Percentiles rank a stretch among this genome's conserved stretches.
Evolutionary conservation across 1,140 invertebrate genomes (phyloP).

Genomic region (Procambarus virginalis): DNA sequence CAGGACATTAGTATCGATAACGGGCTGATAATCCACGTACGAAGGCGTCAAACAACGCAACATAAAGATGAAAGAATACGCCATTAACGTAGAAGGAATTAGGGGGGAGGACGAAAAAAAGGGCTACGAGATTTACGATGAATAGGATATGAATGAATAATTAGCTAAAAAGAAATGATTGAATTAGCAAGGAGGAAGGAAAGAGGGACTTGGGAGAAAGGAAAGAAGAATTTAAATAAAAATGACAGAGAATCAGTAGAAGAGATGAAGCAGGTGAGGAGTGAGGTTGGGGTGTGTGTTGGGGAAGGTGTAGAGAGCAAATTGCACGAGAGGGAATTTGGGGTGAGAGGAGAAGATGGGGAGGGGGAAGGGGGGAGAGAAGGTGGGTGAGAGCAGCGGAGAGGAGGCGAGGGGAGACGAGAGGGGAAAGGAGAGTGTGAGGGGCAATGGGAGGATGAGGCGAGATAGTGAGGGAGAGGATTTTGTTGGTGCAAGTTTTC

Average conservation of each 20-base stretch:
- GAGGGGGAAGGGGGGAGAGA: too few species aligned
- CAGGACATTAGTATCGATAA: too few species aligned
- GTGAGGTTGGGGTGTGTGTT: background rate
- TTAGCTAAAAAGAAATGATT: too few species aligned
- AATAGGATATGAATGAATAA: too few species aligned
- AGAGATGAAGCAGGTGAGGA: background rate
- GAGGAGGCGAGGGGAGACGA: background rate
- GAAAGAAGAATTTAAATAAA: background rate
- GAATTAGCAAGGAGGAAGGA: too few species aligned
- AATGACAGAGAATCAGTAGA: background rate
- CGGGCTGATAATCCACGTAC: too few species aligned
- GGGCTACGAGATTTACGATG: too few species aligned
- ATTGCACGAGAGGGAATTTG: too few species aligned
- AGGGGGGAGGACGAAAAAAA: too few species aligned
- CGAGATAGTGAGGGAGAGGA: background rate
- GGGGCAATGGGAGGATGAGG: background rate
- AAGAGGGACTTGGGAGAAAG: background rate
- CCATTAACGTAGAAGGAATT: too few species aligned
- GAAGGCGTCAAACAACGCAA: too few species aligned
- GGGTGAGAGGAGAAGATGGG: background rate
- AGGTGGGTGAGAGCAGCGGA: background rate
- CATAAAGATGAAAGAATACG: too few species aligned
- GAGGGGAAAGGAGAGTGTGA: background rate
- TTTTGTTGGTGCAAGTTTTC: constrained; percentile 39
- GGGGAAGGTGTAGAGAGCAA: background rate